Base-by-base conservation (phyloP, 2,113 vertebrate species). In the Charina bottae region DNA sequence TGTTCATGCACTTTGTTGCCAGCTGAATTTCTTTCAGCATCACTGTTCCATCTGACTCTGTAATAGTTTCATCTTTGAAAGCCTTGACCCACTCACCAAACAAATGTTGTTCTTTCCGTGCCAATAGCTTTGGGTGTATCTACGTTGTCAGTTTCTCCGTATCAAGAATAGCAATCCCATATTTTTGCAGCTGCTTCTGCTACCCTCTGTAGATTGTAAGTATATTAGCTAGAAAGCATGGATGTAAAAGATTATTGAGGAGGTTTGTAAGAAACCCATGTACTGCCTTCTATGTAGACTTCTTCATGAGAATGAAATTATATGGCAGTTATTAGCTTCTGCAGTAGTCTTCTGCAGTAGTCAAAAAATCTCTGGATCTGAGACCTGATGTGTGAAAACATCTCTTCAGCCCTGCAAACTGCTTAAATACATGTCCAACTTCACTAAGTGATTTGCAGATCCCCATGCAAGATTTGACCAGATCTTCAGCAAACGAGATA, bases 21-120 rank as follows among this genome's bases (percentile, higher is more conserved):
- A 72, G 0, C 6, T 68, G 60, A 68, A 89, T 64, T 89, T 28
- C 87, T 68, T 68, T 64, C 60, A 68, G 46, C 46, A 68, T 89
- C 88, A 68, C 13, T 0, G 4, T 89, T 54, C 60, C 46, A 89
- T 89, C 49, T 54, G 49, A 53, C 49, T 85, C 26, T n/a, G 53
- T 33, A 55, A 55, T 86, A 55, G 53, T 86, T 58, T 87, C 55
- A 87, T 59, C n/a, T 87, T 33, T 87, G 53, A 87, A 58, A 87
- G n/a, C 85, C 54, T 87, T 90, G 89, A 54, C 53, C 64, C n/a
- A 72, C 19, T 23, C n/a, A 78, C n/a, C 28, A 72, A 72, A 21
- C 62, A 90, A 26, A 26, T 55, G 49, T 12, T 78, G 11, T 26
- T 90, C n/a, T 90, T 90, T 54, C 64, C 37, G 5, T 55, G 49